Conservation (phyloP, 2,888 invertebrate species). For the Drosophila melanocephala region DNA sequence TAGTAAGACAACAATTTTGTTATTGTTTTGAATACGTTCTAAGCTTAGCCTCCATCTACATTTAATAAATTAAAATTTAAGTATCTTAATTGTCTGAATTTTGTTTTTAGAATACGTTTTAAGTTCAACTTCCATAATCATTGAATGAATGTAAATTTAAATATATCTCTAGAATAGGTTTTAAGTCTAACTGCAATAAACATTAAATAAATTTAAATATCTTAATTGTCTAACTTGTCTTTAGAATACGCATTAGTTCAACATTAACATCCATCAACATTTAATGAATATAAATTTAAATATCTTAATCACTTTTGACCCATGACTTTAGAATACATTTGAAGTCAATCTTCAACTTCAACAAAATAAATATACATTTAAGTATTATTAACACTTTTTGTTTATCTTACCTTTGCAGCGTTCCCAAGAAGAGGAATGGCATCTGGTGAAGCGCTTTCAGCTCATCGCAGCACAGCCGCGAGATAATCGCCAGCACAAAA, state of each 20-base stretch:
- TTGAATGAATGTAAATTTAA: background rate
- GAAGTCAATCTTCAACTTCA: background rate
- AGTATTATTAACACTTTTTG: background rate
- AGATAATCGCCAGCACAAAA: conserved; percentile 51
- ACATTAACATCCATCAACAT: background rate
- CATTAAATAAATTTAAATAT: background rate
- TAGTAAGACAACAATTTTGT: background rate
- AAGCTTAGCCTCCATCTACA: too few species aligned
- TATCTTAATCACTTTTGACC: background rate
- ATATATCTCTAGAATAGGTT: background rate
- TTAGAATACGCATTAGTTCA: background rate
- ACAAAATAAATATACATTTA: background rate
- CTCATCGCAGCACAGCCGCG: conserved; percentile 87
- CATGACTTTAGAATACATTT: background rate
- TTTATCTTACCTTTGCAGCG: conserved; percentile 77
- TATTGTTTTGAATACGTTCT: background rate
- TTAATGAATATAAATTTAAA: background rate
- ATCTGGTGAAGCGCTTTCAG: conserved; percentile 89
- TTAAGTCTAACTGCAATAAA: background rate
- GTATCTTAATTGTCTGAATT: background rate
- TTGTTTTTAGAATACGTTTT: background rate
- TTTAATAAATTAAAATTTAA: background rate
- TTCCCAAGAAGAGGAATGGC: conserved; percentile 87
- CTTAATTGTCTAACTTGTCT: background rate
- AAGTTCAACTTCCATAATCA: background rate